Percentiles rank a stretch among this genome's conserved stretches.
phyloP scores from a whole-genome alignment of 1,140 invertebrate genomes.

The Cephus cinctus region DNA sequence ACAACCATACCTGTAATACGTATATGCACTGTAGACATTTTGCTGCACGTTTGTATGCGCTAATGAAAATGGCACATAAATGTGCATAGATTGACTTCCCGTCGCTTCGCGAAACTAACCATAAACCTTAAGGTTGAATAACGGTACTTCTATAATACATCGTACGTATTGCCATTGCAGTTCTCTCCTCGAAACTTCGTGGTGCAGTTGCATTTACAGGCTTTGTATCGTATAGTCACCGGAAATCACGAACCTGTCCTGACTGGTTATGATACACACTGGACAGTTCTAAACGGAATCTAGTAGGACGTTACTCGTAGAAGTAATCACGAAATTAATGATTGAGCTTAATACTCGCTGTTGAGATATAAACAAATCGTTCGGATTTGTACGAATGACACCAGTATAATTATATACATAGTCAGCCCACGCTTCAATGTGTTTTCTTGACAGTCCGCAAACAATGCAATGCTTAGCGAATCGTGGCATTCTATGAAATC shows the following conservation, averaged over 20 bases:
- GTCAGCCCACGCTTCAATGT: too few species aligned
- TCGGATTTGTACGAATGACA: too few species aligned
- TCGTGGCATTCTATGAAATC: too few species aligned
- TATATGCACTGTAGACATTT: neutral
- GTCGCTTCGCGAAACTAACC: constrained; percentile 22
- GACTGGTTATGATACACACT: constrained; percentile 18
- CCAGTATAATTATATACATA: too few species aligned
- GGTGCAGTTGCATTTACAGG: too few species aligned
- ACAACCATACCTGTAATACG: neutral
- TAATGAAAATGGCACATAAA: constrained; percentile 2
- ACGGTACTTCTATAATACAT: constrained; percentile 33
- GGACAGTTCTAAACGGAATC: constrained; percentile 24
- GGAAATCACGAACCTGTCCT: too few species aligned
- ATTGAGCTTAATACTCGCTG: too few species aligned
- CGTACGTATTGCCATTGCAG: constrained; percentile 27
- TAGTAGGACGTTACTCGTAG: constrained; percentile 4
- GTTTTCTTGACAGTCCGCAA: too few species aligned
- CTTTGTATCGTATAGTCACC: too few species aligned
- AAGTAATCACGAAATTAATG: too few species aligned
- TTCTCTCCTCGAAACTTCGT: constrained; percentile 23
- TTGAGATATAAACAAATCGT: too few species aligned
- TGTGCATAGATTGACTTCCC: constrained; percentile 15
- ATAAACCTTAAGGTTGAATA: constrained; percentile 48
- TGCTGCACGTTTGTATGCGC: neutral
- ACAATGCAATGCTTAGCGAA: too few species aligned